Evolutionary conservation across 2,888 invertebrate genomes (phyloP), one percentile per base, ranked within the genome.

Genomic region (Halictus quadricinctus): DNA sequence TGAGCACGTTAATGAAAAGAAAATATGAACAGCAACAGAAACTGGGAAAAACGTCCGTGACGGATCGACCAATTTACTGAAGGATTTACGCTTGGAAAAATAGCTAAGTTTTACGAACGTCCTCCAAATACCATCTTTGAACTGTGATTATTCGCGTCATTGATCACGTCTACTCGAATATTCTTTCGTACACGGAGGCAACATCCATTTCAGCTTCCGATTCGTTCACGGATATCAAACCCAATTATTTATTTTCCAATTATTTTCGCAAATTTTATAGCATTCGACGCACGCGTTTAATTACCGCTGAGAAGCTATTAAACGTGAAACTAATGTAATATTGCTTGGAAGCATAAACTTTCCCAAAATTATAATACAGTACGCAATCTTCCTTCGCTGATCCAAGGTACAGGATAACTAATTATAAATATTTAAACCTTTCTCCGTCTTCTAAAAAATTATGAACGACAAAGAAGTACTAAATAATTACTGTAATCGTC

Each of bases 91-190:
- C 69, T 75, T 21, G 46, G 73, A 48, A 72, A 70, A 77, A 29
- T 58, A 29, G 70, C 29, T 0, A 72, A 82, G 74, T 81, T 75
- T 48, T 48, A 60, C 48, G 36, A 74, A 81, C 54, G 74, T 74
- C 18, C 18, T 13, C 50, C 69, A 54, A 74, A 54, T 48, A 69
- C 15, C 43, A 15, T 36, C 80, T 82, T 70, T 74, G 69, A 74
- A 70, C 48, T 74, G 36, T 66, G 74, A 80, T 82, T 70, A 36
- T 43, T 46, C 66, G 74, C 69, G 48, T 70, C 73, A 70, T 66
- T 70, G 74, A 8, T 74, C 69, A 15, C 73, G 58, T 41, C 72
- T 58, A 41, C 48, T 73, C n/a, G 29, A 43, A n/a, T 60, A 60
- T 69, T 81, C 70, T 46, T 41, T 18, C 41, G n/a, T 7, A 12